A percentile compares a stretch with the other conserved stretches of the same genome.
phyloP scores from a whole-genome alignment of 2,113 vertebrate genomes.

The Collichthys lucidus region DNA sequence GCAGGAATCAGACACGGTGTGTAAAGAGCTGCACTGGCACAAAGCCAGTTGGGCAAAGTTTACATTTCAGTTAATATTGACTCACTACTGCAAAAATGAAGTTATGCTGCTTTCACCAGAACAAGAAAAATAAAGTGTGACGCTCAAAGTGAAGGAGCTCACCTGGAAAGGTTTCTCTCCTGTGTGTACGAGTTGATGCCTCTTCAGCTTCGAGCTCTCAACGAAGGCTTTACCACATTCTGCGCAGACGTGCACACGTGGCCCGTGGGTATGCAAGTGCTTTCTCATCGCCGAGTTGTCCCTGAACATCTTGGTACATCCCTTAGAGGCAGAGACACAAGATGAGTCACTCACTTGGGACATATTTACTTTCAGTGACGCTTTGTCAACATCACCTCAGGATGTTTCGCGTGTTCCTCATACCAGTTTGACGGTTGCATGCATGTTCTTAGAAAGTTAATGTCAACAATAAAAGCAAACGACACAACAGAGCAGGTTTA shows the following conservation, averaged over 20 bases:
- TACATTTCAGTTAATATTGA: not conserved
- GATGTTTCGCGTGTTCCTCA: not conserved
- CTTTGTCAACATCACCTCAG: not conserved
- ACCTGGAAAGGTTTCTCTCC: constrained; percentile 99
- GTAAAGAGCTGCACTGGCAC: not conserved
- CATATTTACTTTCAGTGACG: not conserved
- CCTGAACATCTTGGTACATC: constrained; percentile 99
- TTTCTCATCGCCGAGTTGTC: constrained; percentile 99
- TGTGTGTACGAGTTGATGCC: constrained; percentile 99
- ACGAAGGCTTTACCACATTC: constrained; percentile 99
- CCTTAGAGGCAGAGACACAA: constrained; percentile 77
- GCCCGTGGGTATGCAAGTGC: constrained; percentile 97
- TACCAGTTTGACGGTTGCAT: not conserved
- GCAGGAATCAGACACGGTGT: not conserved
- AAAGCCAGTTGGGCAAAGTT: not conserved
- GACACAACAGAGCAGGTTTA: not conserved
- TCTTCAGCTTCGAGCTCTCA: constrained; percentile 97
- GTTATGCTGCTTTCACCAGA: not conserved
- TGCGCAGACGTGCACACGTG: constrained; percentile 96
- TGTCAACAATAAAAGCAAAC: not conserved
- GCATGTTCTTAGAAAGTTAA: not conserved
- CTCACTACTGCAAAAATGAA: not conserved
- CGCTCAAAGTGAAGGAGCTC: constrained; percentile 9
- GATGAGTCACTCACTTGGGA: not conserved
- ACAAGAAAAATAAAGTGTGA: not conserved